A percentile compares a stretch with the other conserved stretches of the same genome.
Evolutionary conservation across 30 jellyfish, hydroid and myxozoan species (phyloP).

Genomic region (Catostylus mosaicus): DNA sequence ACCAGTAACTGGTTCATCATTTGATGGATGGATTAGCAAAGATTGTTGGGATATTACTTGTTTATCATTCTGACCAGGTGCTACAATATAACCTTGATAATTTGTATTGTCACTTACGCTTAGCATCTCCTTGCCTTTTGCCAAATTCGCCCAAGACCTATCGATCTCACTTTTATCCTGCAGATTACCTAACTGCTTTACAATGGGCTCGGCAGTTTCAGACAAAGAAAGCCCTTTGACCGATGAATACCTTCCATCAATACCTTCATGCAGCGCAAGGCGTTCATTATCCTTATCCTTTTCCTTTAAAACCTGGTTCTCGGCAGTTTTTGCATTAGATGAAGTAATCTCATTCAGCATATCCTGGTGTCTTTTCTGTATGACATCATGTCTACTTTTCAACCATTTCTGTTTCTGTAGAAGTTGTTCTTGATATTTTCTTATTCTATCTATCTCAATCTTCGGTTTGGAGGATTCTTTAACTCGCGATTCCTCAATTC

Average conservation of each 20-base stretch:
- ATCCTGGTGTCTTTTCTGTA: constrained; percentile 37
- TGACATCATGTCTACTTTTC: constrained; percentile 54
- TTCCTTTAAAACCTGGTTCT: background rate
- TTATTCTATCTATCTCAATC: constrained; percentile 32
- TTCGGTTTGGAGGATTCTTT: background rate
- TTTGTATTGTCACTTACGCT: background rate
- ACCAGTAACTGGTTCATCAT: background rate
- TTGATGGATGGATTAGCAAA: background rate
- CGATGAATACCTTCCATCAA: too few species aligned
- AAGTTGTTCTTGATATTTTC: constrained; percentile 59
- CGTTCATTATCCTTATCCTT: background rate
- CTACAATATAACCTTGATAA: background rate
- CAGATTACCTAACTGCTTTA: background rate
- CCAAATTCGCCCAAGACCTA: background rate
- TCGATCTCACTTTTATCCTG: background rate
- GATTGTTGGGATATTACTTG: background rate
- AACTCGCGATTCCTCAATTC: background rate
- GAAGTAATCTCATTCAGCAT: background rate
- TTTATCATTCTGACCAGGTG: background rate
- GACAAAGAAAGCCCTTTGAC: too few species aligned
- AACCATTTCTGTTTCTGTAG: constrained; percentile 63
- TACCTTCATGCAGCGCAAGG: too few species aligned
- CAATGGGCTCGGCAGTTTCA: too few species aligned
- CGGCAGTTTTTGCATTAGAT: background rate
- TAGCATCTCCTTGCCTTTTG: background rate